phyloP scores from a whole-genome alignment of 1,140 invertebrate species.

The Aphelinus certus region DNA sequence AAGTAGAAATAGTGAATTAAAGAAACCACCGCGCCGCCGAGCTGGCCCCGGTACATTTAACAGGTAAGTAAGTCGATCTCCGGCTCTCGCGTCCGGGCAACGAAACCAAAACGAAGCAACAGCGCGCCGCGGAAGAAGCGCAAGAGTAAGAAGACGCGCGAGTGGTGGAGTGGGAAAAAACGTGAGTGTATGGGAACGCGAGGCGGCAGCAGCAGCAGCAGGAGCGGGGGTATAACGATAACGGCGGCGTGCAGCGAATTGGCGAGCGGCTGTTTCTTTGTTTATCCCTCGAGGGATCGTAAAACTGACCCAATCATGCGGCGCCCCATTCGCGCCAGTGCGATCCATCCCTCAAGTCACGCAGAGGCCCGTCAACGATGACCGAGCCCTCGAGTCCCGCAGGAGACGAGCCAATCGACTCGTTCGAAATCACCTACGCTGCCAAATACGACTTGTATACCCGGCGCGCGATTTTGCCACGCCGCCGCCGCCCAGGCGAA shows the following conservation, averaged over 20 bases:
- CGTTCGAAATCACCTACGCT: too few relatives aligned
- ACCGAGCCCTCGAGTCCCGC: background rate
- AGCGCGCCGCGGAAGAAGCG: background rate
- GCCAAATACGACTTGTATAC: too few relatives aligned
- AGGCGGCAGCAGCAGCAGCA: background rate
- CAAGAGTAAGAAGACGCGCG: background rate
- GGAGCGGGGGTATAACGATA: constrained; percentile 7
- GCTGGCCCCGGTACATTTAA: constrained; percentile 20
- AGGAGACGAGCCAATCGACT: too few relatives aligned
- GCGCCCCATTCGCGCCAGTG: constrained; percentile 24
- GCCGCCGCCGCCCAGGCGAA: too few relatives aligned
- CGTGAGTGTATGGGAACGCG: background rate
- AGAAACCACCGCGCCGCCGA: constrained; percentile 3
- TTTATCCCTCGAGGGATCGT: constrained; percentile 63
- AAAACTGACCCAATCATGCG: constrained; percentile 68
- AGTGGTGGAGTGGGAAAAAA: background rate
- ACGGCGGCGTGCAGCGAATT: constrained; percentile 35
- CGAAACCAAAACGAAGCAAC: constrained; percentile 6
- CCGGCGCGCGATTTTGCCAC: too few relatives aligned
- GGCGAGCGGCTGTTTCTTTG: constrained; percentile 44
- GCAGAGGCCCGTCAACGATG: constrained; percentile 14
- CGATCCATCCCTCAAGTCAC: constrained; percentile 23
- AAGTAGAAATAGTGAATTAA: constrained; percentile 27
- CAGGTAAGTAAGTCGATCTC: constrained; percentile 34
- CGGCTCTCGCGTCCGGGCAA: background rate